Percentiles rank a stretch among this genome's conserved stretches.
Evolutionary conservation across 2,888 invertebrate species (phyloP).

Genomic region (Quadriops clusia): DNA sequence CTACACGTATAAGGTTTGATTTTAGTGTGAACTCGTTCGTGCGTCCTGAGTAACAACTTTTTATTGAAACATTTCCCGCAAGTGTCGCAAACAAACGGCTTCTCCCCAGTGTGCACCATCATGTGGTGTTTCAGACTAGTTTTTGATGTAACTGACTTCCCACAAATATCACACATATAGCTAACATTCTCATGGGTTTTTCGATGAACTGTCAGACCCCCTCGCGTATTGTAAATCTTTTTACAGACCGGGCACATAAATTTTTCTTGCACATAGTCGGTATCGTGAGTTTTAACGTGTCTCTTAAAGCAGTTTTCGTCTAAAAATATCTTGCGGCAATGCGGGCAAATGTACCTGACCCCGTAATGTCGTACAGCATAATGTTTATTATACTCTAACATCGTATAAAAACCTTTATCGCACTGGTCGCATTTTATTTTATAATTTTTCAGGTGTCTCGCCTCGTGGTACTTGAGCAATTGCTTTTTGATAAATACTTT

Average conservation of each 20-base stretch:
- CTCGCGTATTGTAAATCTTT: slow-evolving; percentile 12
- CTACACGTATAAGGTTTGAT: slow-evolving; percentile 41
- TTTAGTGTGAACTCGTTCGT: slow-evolving; percentile 42
- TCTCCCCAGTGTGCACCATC: slow-evolving; percentile 24
- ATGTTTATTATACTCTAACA: slow-evolving; percentile 16
- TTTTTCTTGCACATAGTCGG: slow-evolving; percentile 14
- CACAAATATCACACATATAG: slow-evolving; percentile 35
- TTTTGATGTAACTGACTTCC: slow-evolving; percentile 34
- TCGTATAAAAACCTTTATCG: slow-evolving; percentile 19
- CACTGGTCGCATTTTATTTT: slow-evolving; percentile 20
- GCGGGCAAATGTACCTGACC: slow-evolving; percentile 14
- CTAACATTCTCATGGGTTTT: slow-evolving; percentile 11
- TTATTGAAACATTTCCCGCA: slow-evolving; percentile 22
- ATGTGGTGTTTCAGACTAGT: slow-evolving; percentile 19
- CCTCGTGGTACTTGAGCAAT: slow-evolving; percentile 26
- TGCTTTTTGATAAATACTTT: slow-evolving; percentile 23
- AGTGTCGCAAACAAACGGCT: slow-evolving; percentile 24
- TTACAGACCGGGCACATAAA: slow-evolving; percentile 13
- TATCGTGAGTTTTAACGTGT: slow-evolving; percentile 18
- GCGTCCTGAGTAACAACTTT: slow-evolving; percentile 22
- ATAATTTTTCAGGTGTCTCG: slow-evolving; percentile 19
- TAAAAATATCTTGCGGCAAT: slow-evolving; percentile 16
- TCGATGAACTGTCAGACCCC: slow-evolving; percentile 12
- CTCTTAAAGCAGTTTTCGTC: slow-evolving; percentile 16
- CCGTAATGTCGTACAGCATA: slow-evolving; percentile 16